These are phyloP conservation scores for Drosophila ironensis DNA, from an alignment of 1,140 invertebrate genomes.

Conservation along the genomic window DNA sequence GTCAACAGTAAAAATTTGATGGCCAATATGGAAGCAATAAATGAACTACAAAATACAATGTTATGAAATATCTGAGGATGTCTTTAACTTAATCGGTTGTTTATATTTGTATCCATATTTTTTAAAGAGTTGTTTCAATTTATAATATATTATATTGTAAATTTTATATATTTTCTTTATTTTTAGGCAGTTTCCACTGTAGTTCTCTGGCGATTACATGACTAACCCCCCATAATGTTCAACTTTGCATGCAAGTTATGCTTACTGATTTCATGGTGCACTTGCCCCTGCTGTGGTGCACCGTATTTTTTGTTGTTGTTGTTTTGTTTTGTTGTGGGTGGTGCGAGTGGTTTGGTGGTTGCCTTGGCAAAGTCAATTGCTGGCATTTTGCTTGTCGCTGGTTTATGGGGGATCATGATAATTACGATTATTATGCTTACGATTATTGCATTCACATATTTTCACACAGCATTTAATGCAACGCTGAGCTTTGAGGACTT, in stretches of 20 bases:
- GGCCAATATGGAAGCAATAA: no score
- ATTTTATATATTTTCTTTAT: no score
- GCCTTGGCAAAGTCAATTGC: constrained; percentile 52
- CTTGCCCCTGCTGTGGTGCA: constrained; percentile 5
- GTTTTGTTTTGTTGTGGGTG: neutral
- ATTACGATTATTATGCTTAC: constrained; percentile 44
- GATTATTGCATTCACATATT: constrained; percentile 41
- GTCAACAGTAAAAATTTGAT: constrained; percentile 11
- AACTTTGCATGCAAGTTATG: constrained; percentile 49
- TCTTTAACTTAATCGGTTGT: no score
- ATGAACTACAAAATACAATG: no score
- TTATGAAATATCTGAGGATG: no score
- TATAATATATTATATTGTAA: no score
- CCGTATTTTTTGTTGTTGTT: constrained; percentile 1
- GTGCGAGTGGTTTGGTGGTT: constrained; percentile 5
- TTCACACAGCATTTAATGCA: constrained; percentile 52
- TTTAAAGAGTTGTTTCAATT: no score
- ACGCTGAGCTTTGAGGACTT: constrained; percentile 41
- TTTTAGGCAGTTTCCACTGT: neutral
- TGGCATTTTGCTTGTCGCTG: constrained; percentile 49
- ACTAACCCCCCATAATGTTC: constrained; percentile 16
- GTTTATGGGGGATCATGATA: constrained; percentile 54
- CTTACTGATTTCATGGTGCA: constrained; percentile 44
- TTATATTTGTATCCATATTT: no score
- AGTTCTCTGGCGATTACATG: neutral